A percentile compares a stretch with the other conserved stretches of the same genome.
Conservation (phyloP, 1,140 invertebrate species). For the Caerostris darwini region DNA sequence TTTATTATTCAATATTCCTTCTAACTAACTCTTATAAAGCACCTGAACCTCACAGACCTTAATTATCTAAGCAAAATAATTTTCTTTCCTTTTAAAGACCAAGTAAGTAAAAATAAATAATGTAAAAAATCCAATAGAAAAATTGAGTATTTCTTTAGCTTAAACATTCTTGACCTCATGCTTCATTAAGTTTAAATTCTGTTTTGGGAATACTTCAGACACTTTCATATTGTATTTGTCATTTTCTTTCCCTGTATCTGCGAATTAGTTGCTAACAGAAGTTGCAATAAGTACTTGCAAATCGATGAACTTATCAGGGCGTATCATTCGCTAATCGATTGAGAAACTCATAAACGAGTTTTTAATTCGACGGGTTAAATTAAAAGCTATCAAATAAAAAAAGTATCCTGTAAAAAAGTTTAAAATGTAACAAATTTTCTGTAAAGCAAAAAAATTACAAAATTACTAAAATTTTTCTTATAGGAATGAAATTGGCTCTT, state of each 20-base stretch:
- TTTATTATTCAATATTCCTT: too few relatives aligned
- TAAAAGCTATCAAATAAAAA: not conserved
- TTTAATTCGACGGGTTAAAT: not conserved
- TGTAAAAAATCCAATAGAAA: not conserved
- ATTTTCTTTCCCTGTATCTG: not conserved
- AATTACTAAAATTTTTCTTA: too few relatives aligned
- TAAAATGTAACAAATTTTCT: too few relatives aligned
- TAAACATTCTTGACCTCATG: not conserved
- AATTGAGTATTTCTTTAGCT: not conserved
- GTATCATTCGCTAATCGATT: not conserved
- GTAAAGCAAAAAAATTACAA: too few relatives aligned
- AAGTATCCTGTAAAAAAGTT: too few relatives aligned
- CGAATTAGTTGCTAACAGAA: not conserved
- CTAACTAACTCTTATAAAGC: not conserved
- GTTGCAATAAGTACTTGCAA: not conserved
- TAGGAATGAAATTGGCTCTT: too few relatives aligned
- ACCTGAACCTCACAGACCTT: not conserved
- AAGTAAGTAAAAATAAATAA: not conserved
- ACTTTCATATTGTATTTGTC: not conserved
- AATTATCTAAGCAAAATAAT: not conserved
- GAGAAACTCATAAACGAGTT: not conserved
- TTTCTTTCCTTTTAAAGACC: not conserved
- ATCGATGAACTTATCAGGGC: constrained; percentile 2
- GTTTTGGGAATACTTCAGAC: not conserved
- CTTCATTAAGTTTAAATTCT: not conserved